Conservation (phyloP, 2,797 vertebrate species). For the Bucorvus abyssinicus region DNA sequence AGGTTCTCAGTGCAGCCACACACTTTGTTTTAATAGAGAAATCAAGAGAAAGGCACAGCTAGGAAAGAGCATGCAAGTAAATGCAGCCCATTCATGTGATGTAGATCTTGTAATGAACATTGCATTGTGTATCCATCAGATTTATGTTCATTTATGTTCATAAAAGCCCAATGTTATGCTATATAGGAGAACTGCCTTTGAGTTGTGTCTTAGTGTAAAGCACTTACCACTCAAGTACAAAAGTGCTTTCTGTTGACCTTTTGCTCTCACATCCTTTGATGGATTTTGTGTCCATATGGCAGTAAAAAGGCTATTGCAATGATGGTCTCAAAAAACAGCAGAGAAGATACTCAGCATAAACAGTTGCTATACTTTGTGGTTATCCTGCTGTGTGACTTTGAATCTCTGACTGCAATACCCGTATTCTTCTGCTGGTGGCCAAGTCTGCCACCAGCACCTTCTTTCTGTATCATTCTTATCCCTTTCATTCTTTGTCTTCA, state of each 20-base stretch:
- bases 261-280: not conserved
- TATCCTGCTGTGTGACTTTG: not conserved
- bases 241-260: not conserved
- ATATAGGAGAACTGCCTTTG: not conserved
- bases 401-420: not conserved
- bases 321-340: not conserved
- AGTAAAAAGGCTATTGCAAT: not conserved
- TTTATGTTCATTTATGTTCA: not conserved
- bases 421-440: not conserved
- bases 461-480: not conserved
- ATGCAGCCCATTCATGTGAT: not conserved
- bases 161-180: not conserved
- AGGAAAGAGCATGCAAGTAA: not conserved
- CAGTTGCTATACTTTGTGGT: not conserved
- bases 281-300: not conserved
- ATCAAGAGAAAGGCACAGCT: not conserved
- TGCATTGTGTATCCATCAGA: not conserved
- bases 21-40: not conserved
- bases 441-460: not conserved
- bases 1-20: not conserved
- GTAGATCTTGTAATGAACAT: not conserved
- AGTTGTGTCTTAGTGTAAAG: accelerated
- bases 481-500: not conserved
- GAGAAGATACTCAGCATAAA: not conserved
- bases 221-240: not conserved